Conservation (phyloP, 2,888 invertebrate genomes). For the Drosophila kanekoi region DNA sequence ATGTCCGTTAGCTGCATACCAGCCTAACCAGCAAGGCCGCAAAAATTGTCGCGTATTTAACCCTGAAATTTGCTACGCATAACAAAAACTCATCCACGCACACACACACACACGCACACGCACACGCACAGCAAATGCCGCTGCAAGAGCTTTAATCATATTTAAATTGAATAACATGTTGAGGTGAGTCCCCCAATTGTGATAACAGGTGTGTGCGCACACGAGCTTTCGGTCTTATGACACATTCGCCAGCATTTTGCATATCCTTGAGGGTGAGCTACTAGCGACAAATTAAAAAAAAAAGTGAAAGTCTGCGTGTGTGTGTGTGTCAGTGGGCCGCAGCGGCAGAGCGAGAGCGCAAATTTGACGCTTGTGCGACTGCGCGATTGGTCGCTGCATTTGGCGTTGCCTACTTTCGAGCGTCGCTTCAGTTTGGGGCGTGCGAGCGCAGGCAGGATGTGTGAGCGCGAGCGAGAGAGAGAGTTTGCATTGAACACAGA, state of each 20-base stretch:
- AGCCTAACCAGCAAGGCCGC: conserved; percentile 27
- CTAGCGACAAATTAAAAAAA: neutral
- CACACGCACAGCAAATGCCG: neutral
- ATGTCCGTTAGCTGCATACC: too few relatives aligned
- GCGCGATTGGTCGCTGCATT: conserved; percentile 67
- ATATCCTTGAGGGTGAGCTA: conserved; percentile 44
- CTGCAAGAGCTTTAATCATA: conserved; percentile 43
- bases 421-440: conserved; percentile 45
- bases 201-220: conserved; percentile 74
- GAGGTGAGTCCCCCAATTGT: conserved; percentile 54
- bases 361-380: conserved; percentile 60
- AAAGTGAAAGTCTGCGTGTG: conserved; percentile 59
- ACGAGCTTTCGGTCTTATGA: conserved; percentile 48
- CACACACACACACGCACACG: neutral
- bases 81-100: neutral
- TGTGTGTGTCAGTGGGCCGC: neutral
- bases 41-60: conserved; percentile 34
- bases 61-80: conserved; percentile 42
- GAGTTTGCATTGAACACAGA: conserved; percentile 27
- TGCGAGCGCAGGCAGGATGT: conserved; percentile 19
- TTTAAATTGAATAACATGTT: conserved; percentile 48
- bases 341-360: conserved; percentile 1
- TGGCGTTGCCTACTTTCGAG: conserved; percentile 69
- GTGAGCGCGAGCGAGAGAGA: conserved; percentile 22
- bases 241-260: conserved; percentile 52